Evolutionary conservation across 2,888 invertebrate genomes (phyloP), one percentile per base, ranked within the genome.

Genomic region (Drosophila prolongata): DNA sequence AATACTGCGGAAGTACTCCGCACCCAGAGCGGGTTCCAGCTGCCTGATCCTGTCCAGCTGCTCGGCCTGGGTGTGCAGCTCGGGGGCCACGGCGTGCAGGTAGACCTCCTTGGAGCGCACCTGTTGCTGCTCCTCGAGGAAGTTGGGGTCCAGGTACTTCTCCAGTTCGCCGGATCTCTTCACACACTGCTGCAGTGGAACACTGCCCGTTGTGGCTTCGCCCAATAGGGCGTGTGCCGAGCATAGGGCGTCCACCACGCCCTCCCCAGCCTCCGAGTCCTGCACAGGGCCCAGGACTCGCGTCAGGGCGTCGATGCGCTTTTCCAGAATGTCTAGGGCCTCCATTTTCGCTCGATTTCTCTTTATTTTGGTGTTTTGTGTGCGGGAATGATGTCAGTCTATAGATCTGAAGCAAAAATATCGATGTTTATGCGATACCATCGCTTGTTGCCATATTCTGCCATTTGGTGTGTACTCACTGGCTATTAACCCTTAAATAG

Each of bases 111-210:
- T 92, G 2, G 92, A 85, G 50, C 90, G 90, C 2, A 91, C 86
- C 72, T 91, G 90, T 58, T 92, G 92, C 40, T 89, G 90, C 79
- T 94, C 94, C 86, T 94, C 94, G 6, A 94, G 79, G 46, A 93
- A 94, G 87, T 94, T 94, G 1, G 94, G 94, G 83, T 95, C 94
- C 58, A 94, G 92, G 79, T 94, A 94, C 69, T 94, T 94, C 79
- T 95, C 94, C 30, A 95, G 87, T 87, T 94, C 95, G 1, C 91
- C 92, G 1, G 94, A 93, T 67, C 94, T 92, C 27, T 92, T 92
- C 78, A 93, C 93, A 10, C 93, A 93, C 78, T 94, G 93, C 1
- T 92, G 88, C 3, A 94, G 91, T 71, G 94, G 93, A 67, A 94
- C 94, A 65, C 94, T 93, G 10, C 93, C 94, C n/a, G 93, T 93